Evolutionary conservation across 35 echinoderm and acorn worm genomes (phyloP).

Genomic region (Diadema setosum): DNA sequence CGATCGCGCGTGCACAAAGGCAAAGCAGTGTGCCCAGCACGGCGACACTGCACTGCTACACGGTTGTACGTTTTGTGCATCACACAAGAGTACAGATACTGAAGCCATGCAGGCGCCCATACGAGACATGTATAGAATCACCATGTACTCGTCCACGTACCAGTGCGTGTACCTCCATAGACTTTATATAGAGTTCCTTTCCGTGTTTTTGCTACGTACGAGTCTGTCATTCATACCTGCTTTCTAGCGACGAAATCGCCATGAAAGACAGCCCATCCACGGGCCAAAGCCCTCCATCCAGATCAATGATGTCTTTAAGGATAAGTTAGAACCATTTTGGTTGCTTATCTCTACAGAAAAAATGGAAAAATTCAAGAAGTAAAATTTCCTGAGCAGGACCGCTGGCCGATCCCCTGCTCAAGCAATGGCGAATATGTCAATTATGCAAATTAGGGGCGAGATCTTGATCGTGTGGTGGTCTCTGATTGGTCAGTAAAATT

Average conservation of each 20-base stretch:
- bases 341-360: not conserved
- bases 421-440: not conserved
- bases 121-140: not conserved
- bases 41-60: not conserved
- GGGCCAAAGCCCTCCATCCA: constrained; percentile 99
- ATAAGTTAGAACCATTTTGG: constrained; percentile 54
- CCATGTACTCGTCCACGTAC: not conserved
- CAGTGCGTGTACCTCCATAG: not conserved
- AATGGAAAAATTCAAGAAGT: not conserved
- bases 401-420: not conserved
- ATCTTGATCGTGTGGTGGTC: not conserved
- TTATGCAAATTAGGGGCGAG: not conserved
- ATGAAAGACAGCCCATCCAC: constrained; percentile 88
- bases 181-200: not conserved
- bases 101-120: not conserved
- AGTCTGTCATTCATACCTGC: constrained; percentile 26
- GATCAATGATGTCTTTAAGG: constrained; percentile 45
- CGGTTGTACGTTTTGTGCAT: not conserved
- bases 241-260: constrained; percentile 70
- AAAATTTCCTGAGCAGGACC: not conserved
- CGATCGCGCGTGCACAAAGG: too few species aligned
- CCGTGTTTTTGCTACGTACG: not conserved
- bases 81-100: not conserved
- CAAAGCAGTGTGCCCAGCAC: not conserved
- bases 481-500: not conserved